Percentiles rank a stretch among this genome's conserved stretches.
These are phyloP conservation scores for Euthynnus affinis DNA, from an alignment of 2,797 vertebrate genomes.

Conservation along the genomic window DNA sequence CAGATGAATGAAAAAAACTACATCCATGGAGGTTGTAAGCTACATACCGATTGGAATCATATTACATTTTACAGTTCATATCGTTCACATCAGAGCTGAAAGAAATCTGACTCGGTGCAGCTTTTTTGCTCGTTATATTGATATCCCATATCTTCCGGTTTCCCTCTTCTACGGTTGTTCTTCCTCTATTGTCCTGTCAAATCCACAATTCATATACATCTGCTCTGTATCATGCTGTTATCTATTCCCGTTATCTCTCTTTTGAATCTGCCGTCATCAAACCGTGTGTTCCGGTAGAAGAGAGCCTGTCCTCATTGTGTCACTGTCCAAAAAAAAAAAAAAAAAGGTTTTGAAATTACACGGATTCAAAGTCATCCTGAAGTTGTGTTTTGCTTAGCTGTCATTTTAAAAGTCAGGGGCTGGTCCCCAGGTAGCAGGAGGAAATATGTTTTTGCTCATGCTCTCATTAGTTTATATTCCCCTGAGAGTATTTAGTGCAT, in stretches of 20 bases:
- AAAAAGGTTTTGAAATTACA: constrained; percentile 35
- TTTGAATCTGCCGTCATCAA: constrained; percentile 37
- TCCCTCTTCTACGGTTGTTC: background rate
- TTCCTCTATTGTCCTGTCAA: background rate
- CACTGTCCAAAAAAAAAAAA: constrained; percentile 44
- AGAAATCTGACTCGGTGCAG: too few relatives aligned
- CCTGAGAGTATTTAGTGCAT: constrained; percentile 54
- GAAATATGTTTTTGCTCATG: constrained; percentile 46
- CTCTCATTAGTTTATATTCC: constrained; percentile 60
- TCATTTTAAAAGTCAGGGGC: constrained; percentile 46
- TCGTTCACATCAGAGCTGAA: too few relatives aligned
- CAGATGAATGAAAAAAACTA: too few relatives aligned
- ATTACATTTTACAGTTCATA: too few relatives aligned
- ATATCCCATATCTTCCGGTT: background rate
- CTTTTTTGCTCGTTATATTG: background rate
- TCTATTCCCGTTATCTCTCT: constrained; percentile 23
- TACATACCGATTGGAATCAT: too few relatives aligned
- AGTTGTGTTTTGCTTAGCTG: constrained; percentile 46
- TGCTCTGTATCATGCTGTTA: constrained; percentile 20
- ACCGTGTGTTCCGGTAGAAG: constrained; percentile 18
- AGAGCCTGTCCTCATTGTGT: constrained; percentile 60
- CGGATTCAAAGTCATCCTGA: constrained; percentile 35
- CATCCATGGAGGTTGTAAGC: too few relatives aligned
- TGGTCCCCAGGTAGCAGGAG: constrained; percentile 37
- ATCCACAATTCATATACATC: constrained; percentile 10